Percentiles rank a stretch among this genome's conserved stretches.
Conservation (phyloP, 2,888 invertebrate species). For the Drepanosiphum platanoidis region DNA sequence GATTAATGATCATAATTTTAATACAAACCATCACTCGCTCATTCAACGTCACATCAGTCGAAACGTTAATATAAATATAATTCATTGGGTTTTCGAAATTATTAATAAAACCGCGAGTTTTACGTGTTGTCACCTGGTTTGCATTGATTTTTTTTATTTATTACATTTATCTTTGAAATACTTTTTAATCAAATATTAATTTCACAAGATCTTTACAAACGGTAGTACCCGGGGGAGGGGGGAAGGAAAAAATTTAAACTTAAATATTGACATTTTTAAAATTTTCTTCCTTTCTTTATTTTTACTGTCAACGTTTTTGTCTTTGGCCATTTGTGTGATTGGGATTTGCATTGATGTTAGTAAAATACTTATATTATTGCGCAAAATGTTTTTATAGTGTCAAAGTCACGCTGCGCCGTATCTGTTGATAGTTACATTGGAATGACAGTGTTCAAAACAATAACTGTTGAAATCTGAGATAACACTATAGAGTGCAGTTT, state of each 20-base stretch:
- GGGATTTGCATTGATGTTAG: neutral
- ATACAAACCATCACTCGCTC: too few relatives aligned
- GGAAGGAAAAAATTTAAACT: too few relatives aligned
- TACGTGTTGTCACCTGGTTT: too few relatives aligned
- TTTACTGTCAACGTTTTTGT: neutral
- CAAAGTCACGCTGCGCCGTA: neutral
- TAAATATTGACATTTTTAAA: neutral
- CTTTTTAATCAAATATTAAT: too few relatives aligned
- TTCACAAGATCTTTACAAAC: too few relatives aligned
- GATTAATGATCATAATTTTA: constrained; percentile 29
- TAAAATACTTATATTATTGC: neutral
- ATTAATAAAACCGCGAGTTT: neutral
- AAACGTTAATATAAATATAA: neutral
- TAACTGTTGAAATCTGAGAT: neutral
- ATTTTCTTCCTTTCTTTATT: neutral
- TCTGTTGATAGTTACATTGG: neutral
- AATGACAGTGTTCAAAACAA: neutral
- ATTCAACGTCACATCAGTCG: neutral
- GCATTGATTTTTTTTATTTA: too few relatives aligned
- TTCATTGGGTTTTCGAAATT: neutral
- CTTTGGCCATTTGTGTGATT: neutral
- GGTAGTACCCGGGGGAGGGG: too few relatives aligned
- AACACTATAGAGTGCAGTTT: too few relatives aligned
- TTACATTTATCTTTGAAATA: too few relatives aligned
- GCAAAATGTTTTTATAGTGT: neutral